phyloP scores from a whole-genome alignment of 2,113 vertebrate species.

The Aegithalos caudatus region DNA sequence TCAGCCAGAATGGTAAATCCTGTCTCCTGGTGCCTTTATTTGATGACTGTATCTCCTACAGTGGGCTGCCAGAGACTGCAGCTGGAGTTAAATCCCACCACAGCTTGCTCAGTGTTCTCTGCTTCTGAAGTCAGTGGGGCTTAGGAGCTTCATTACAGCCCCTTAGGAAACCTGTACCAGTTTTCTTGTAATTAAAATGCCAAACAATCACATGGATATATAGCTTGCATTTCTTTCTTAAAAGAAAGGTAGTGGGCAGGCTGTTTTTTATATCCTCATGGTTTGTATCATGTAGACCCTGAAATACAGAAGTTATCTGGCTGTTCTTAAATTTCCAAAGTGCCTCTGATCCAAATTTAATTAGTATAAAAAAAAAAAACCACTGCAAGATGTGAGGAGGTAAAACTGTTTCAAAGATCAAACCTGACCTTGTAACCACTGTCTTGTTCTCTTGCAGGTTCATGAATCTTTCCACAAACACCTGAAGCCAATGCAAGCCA shows the following conservation, averaged over 20 bases:
- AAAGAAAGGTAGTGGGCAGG: neutral
- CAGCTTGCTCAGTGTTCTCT: neutral
- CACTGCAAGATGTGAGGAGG: neutral
- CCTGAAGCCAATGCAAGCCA: slow-evolving; percentile 90
- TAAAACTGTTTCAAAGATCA: neutral
- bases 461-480: slow-evolving; percentile 92
- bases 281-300: neutral
- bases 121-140: neutral
- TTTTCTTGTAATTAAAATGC: neutral
- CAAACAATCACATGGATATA: neutral
- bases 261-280: neutral
- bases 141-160: neutral
- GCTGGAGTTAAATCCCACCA: neutral
- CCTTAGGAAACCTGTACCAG: neutral
- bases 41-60: neutral
- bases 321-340: neutral
- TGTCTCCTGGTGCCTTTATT: neutral
- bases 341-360: neutral
- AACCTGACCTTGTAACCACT: neutral
- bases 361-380: neutral
- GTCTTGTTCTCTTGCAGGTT: slow-evolving; percentile 74
- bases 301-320: neutral
- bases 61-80: neutral
- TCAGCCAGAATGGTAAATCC: neutral
- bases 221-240: neutral